Evolutionary conservation across 53 echinoderm and acorn worm species (phyloP).

Genomic region (Stichopus horrens): DNA sequence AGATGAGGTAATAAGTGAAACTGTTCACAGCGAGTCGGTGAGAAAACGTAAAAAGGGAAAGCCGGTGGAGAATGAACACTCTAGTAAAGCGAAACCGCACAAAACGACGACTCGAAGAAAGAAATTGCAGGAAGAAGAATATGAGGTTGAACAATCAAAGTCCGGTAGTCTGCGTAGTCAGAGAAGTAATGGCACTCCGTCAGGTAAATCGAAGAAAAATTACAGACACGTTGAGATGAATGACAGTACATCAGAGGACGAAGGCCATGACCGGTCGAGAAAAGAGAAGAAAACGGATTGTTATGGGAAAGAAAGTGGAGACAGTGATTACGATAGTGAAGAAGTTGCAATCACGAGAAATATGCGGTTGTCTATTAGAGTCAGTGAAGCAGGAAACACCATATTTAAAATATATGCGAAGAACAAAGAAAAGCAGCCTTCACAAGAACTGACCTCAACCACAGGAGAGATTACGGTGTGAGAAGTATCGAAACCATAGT

Average conservation of each 20-base stretch:
- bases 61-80: background rate
- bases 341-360: conserved; percentile 1
- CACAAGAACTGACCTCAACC: background rate
- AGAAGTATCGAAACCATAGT: background rate
- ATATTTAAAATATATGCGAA: conserved; percentile 27
- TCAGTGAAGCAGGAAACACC: conserved; percentile 11
- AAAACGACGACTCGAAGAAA: conserved; percentile 22
- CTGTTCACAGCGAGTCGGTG: background rate
- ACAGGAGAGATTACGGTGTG: conserved; percentile 19
- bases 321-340: background rate
- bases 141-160: conserved; percentile 10
- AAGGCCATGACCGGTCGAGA: background rate
- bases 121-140: conserved; percentile 16
- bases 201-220: conserved; percentile 29
- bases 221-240: conserved; percentile 15
- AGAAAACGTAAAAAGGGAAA: background rate
- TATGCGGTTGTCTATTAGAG: conserved; percentile 27
- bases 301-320: background rate
- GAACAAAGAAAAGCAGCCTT: background rate
- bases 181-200: background rate
- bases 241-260: conserved; percentile 30
- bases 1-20: conserved; percentile 2
- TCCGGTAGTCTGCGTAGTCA: conserved; percentile 16
- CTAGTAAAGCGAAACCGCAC: conserved; percentile 24
- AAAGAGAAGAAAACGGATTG: background rate